These are phyloP conservation scores for Elegia similella DNA, from an alignment of 2,888 invertebrate genomes.

Conservation along the genomic window DNA sequence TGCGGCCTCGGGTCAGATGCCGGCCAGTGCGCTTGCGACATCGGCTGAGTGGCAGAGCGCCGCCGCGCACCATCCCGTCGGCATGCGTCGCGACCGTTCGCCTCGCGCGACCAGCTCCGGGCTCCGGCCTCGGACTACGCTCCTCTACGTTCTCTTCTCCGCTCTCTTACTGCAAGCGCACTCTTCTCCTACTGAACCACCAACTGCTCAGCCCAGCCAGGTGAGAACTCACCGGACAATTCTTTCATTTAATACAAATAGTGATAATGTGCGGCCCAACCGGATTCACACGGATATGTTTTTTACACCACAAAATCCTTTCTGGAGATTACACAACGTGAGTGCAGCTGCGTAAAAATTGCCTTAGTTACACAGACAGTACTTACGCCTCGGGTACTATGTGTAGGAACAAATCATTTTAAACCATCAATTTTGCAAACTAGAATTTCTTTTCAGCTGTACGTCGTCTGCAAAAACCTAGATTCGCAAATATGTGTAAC, in stretches of 20 bases:
- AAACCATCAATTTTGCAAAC: slow-evolving; percentile 15
- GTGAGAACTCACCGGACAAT: neutral
- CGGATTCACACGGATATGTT: too few relatives aligned
- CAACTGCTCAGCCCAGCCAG: neutral
- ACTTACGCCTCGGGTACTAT: too few relatives aligned
- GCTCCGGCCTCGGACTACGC: slow-evolving; percentile 14
- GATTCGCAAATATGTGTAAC: slow-evolving; percentile 41
- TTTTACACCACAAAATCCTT: too few relatives aligned
- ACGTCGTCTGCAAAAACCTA: slow-evolving; percentile 48
- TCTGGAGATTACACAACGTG: too few relatives aligned
- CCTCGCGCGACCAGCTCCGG: slow-evolving; percentile 32
- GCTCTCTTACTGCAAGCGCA: slow-evolving; percentile 19
- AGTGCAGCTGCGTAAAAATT: too few relatives aligned
- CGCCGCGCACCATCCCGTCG: slow-evolving; percentile 55
- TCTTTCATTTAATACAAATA: neutral
- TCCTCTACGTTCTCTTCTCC: slow-evolving; percentile 21
- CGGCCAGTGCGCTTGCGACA: slow-evolving; percentile 50
- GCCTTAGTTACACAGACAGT: too few relatives aligned
- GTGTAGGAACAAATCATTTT: neutral
- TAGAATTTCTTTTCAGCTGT: slow-evolving; percentile 38
- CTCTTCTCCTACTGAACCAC: neutral
- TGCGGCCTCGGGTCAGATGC: slow-evolving; percentile 61
- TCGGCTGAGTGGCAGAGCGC: slow-evolving; percentile 49
- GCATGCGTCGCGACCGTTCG: slow-evolving; percentile 55
- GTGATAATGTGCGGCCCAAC: too few relatives aligned